These are phyloP conservation scores for Limulus polyphemus DNA, from an alignment of 2,888 invertebrate genomes.

Conservation along the genomic window DNA sequence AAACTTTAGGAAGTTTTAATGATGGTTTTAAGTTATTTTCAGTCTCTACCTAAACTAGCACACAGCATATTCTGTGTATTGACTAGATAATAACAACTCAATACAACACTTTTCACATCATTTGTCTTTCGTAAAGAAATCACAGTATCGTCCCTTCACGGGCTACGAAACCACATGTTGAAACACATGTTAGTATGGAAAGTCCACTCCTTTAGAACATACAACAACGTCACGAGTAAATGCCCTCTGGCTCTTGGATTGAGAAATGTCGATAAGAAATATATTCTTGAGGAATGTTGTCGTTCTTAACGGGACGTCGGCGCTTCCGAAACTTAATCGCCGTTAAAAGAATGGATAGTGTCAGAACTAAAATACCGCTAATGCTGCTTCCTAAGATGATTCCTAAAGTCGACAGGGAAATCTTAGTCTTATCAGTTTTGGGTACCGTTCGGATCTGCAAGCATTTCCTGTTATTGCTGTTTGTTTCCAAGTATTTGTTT, in stretches of 20 bases:
- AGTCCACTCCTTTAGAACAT: too few species aligned
- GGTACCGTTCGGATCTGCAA: conserved; percentile 26
- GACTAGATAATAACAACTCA: too few species aligned
- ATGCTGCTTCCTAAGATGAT: conserved; percentile 74
- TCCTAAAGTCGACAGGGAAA: conserved; percentile 51
- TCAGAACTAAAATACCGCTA: conserved; percentile 70
- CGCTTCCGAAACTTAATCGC: conserved; percentile 25
- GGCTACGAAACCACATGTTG: too few species aligned
- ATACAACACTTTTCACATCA: too few species aligned
- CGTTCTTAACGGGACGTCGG: conserved; percentile 22
- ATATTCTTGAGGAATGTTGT: conserved; percentile 29
- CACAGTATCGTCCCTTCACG: too few species aligned
- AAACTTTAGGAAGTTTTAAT: too few species aligned
- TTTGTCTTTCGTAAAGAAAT: too few species aligned
- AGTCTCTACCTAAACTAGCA: too few species aligned
- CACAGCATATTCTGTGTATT: too few species aligned
- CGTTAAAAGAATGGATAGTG: conserved; percentile 51
- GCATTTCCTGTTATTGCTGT: conserved; percentile 26
- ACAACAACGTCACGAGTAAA: conserved; percentile 22
- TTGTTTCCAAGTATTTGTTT: conserved; percentile 21
- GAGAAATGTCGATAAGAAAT: conserved; percentile 32
- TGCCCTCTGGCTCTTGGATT: conserved; percentile 27
- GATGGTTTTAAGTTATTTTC: too few species aligned
- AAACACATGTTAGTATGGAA: too few species aligned
- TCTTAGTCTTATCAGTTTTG: conserved; percentile 22